These are phyloP conservation scores for Platygyra sinensis DNA, from an alignment of 64 coral and sea anemone species.

Conservation along the genomic window DNA sequence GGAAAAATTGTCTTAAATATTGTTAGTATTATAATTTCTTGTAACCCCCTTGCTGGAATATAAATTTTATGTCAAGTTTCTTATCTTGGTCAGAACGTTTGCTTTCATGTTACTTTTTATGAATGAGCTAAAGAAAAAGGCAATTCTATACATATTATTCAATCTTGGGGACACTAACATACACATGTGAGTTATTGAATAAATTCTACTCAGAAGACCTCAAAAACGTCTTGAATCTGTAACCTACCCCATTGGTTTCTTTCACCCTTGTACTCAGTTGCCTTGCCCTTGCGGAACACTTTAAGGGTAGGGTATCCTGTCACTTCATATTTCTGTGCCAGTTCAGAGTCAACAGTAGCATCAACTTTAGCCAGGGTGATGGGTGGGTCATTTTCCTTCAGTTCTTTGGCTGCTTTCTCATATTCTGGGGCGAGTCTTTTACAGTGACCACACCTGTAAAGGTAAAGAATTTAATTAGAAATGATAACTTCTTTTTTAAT, in stretches of 20 bases:
- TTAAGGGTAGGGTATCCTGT: conserved; percentile 93
- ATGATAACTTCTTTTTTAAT: too few species aligned
- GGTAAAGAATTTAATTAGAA: too few species aligned
- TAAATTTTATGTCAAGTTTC: too few species aligned
- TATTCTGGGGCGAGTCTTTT: conserved; percentile 96
- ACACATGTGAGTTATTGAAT: too few species aligned
- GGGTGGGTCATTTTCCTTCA: conserved; percentile 94
- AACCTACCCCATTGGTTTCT: conserved; percentile 83
- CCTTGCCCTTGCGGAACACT: conserved; percentile 92
- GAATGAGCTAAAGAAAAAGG: too few species aligned
- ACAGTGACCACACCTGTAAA: conserved; percentile 93
- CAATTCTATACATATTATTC: too few species aligned
- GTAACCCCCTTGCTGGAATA: too few species aligned
- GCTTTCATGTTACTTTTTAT: too few species aligned
- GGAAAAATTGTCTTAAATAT: too few species aligned
- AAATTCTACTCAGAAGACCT: neutral
- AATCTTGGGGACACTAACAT: too few species aligned
- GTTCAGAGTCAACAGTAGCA: conserved; percentile 65
- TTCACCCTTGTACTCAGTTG: conserved; percentile 89
- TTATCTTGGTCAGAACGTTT: too few species aligned
- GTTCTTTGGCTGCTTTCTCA: conserved; percentile 92
- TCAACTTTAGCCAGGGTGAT: conserved; percentile 94
- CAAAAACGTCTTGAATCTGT: neutral
- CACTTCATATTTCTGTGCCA: conserved; percentile 76
- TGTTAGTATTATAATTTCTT: too few species aligned